Evolutionary conservation across 2,113 vertebrate species (phyloP).

Genomic region (Callionymus lyra): DNA sequence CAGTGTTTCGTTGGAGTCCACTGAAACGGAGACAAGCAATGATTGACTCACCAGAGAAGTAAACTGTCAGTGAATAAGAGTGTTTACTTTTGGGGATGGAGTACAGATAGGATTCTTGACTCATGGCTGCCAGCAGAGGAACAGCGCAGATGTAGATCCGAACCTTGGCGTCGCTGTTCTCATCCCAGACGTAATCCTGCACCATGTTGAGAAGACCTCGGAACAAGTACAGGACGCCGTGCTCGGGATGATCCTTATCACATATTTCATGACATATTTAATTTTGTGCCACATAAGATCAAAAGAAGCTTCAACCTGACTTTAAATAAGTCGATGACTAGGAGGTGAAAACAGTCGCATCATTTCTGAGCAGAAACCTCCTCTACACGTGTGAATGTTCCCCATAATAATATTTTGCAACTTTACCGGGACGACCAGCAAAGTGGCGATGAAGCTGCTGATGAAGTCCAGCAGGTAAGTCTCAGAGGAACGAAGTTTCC

Average conservation of each 20-base stretch:
- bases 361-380: too few relatives aligned
- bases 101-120: conserved; percentile 80
- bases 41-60: not conserved
- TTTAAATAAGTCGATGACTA: too few relatives aligned
- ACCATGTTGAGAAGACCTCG: conserved; percentile 90
- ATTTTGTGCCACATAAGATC: too few relatives aligned
- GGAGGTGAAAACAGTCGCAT: too few relatives aligned
- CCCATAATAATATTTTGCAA: too few relatives aligned
- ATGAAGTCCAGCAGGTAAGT: conserved; percentile 88
- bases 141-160: conserved; percentile 83
- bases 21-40: conserved; percentile 46
- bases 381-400: too few relatives aligned
- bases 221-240: conserved; percentile 88
- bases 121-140: conserved; percentile 86
- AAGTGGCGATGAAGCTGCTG: conserved; percentile 83
- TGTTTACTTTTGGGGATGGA: conserved; percentile 57
- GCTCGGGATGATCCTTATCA: conserved; percentile 89
- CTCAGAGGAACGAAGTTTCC: conserved; percentile 85
- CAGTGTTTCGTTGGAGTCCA: conserved; percentile 91
- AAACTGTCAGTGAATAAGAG: not conserved
- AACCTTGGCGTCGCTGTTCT: conserved; percentile 82
- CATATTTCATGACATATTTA: too few relatives aligned
- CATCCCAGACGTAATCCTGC: conserved; percentile 97
- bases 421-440: conserved; percentile 86
- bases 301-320: too few relatives aligned